Evolutionary conservation across 2,113 vertebrate genomes (phyloP).

Genomic region (Marmota monax): DNA sequence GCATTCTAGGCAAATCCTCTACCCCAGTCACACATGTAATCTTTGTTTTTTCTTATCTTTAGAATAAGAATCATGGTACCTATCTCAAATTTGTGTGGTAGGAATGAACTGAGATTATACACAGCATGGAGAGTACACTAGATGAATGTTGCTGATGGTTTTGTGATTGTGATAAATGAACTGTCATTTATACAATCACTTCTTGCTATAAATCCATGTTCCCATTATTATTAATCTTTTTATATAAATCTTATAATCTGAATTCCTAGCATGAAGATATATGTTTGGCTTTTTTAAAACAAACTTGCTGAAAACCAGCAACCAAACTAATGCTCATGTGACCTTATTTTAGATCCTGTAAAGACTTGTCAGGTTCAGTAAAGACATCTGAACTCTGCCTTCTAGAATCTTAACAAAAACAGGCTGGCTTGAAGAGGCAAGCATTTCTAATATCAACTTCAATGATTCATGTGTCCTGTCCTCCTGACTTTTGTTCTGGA

Average conservation of each 20-base stretch:
- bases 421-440: neutral
- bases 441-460: neutral
- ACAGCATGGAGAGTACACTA: neutral
- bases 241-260: conserved; percentile 37
- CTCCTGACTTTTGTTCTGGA: neutral
- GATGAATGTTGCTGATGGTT: neutral
- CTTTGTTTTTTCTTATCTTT: neutral
- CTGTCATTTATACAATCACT: neutral
- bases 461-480: neutral
- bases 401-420: neutral
- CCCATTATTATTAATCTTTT: neutral
- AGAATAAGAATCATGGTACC: neutral
- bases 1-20: neutral
- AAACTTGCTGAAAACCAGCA: conserved; percentile 21
- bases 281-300: conserved; percentile 24
- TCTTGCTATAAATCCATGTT: neutral
- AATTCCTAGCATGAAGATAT: conserved; percentile 2
- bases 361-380: neutral
- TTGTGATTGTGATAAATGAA: neutral
- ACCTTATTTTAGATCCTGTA: neutral
- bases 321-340: neutral
- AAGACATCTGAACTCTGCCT: neutral
- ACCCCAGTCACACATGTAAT: neutral
- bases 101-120: neutral
- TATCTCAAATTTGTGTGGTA: neutral